phyloP scores from a whole-genome alignment of 2,888 invertebrate species.

The Aleiodes leptofemur region DNA sequence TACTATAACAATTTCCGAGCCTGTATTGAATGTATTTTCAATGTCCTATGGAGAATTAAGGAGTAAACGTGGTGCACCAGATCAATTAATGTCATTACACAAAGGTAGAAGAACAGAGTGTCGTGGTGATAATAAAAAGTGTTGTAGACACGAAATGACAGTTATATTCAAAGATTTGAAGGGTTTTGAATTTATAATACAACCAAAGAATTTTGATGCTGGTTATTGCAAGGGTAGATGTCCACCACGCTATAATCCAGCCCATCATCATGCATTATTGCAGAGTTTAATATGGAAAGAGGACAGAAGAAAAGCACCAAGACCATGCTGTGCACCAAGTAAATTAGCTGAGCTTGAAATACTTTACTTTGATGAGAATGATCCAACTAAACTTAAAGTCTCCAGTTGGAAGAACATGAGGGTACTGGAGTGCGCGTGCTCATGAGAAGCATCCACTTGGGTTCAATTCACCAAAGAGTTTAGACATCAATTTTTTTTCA shows the following conservation, averaged over 20 bases:
- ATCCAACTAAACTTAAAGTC: conserved; percentile 80
- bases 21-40: conserved; percentile 69
- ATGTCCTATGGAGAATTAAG: conserved; percentile 52
- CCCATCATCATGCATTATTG: conserved; percentile 83
- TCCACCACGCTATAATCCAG: conserved; percentile 82
- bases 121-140: conserved; percentile 77
- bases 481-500: conserved; percentile 30
- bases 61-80: conserved; percentile 58
- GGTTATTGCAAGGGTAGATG: conserved; percentile 84
- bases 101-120: conserved; percentile 77
- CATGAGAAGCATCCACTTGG: conserved; percentile 71
- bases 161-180: conserved; percentile 82
- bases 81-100: conserved; percentile 70
- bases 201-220: conserved; percentile 84
- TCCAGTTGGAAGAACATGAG: conserved; percentile 84
- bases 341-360: conserved; percentile 82
- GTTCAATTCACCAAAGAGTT: conserved; percentile 49
- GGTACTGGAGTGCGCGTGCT: conserved; percentile 84
- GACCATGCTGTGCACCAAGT: conserved; percentile 84
- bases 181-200: conserved; percentile 81
- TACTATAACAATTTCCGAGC: conserved; percentile 63
- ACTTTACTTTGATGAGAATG: conserved; percentile 81
- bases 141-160: conserved; percentile 82
- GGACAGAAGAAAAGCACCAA: conserved; percentile 77
- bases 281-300: conserved; percentile 83